Base-by-base conservation (phyloP, 2,888 invertebrate genomes). In the Saturnia japonica region DNA sequence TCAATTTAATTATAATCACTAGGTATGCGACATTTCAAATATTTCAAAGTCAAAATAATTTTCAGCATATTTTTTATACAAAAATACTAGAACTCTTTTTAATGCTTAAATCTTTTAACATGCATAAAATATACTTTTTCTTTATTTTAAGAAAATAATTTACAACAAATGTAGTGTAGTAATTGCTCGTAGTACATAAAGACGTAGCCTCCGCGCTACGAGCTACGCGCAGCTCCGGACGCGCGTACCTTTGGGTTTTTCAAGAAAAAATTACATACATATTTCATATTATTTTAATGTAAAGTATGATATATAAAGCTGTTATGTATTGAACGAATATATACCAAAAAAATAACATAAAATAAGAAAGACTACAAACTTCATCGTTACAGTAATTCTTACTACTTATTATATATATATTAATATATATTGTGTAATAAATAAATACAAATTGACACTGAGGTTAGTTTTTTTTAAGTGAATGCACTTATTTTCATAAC, bases 131-230 rank as follows among this genome's bases (percentile, higher is more conserved):
- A 28, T 14, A 6, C 3, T 28, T 60, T 4, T 60, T n/a, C n/a
- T n/a, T 60, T 25, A 47, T 47, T 19, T 47, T 16, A 7, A 47
- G 34, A 47, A 19, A 47, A 34, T 54, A 67, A 43, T 47, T 45
- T 47, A 25, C 16, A 47, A 25, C 45, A 9, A 47, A 45, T 25
- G n/a, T 67, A n/a, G 42, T 67, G 19, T 2, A 12, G 19, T n/a
- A 22, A 54, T n/a, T 22, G 19, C 54, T 43, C 77, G 66, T 70
- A 73, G 73, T 67, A 19, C 45, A 47, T n/a, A 68, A 45, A 70
- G 16, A 40, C 74, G 82, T 82, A 83, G 83, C 77, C 11, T 9
- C 45, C 60, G 45, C 74, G 83, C 85, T 84, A 84, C 81, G 83
- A 68, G 75, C 77, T 78, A 80, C 77, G 74, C 28, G 67, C 67